Conservation (phyloP, 2,113 vertebrate species). For the Poeciliopsis occidentalis region DNA sequence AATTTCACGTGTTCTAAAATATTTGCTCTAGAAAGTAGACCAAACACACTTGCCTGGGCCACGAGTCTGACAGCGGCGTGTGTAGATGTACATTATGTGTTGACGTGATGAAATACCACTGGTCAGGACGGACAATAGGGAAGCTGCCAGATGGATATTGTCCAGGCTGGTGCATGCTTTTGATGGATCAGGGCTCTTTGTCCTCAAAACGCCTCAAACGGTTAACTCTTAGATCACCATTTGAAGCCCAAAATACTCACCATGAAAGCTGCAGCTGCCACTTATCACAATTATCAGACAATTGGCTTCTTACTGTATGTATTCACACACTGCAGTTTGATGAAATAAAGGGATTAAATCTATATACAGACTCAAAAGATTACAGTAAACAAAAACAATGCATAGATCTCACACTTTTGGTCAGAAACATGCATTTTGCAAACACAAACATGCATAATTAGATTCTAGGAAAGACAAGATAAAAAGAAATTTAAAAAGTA, state of each 20-base stretch:
- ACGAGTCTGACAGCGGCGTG: constrained; percentile 15
- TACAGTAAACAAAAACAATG: background rate
- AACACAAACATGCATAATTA: background rate
- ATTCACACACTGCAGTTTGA: background rate
- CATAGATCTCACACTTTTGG: background rate
- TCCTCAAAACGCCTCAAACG: constrained; percentile 56
- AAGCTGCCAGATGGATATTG: constrained; percentile 78
- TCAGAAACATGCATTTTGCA: background rate
- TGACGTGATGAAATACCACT: constrained; percentile 76
- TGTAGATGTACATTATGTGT: constrained; percentile 66
- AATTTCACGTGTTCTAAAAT: no score
- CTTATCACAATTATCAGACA: background rate
- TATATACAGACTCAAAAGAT: background rate
- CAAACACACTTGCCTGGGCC: background rate
- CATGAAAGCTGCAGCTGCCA: background rate
- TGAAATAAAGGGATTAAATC: background rate
- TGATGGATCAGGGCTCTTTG: constrained; percentile 76
- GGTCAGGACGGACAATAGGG: constrained; percentile 70
- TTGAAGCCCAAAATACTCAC: background rate
- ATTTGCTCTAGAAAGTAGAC: no score
- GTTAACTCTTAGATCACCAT: constrained; percentile 61
- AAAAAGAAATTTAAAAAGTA: background rate
- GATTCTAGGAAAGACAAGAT: background rate
- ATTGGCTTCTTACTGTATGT: background rate
- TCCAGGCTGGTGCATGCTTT: constrained; percentile 65